Conservation (phyloP, 2,113 vertebrate species). For the Oryzias woworae region DNA sequence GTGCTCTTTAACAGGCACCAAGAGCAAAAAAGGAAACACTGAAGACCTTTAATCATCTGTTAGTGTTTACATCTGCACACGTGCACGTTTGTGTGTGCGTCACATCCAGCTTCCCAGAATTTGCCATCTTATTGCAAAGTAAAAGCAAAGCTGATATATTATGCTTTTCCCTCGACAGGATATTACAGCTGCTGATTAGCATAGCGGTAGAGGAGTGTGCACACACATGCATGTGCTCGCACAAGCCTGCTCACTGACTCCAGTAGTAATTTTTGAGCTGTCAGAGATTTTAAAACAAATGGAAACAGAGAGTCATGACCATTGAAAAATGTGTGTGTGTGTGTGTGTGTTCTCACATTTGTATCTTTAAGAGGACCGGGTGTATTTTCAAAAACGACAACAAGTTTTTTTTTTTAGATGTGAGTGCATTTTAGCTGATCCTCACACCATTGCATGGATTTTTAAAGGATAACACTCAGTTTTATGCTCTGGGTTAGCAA, state of each 20-base stretch:
- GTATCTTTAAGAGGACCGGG: too few relatives aligned
- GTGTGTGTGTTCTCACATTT: neutral
- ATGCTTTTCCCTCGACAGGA: slow-evolving; percentile 47
- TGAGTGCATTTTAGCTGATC: too few relatives aligned
- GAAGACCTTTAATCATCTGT: too few relatives aligned
- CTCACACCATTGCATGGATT: too few relatives aligned
- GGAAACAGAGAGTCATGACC: neutral
- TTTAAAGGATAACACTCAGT: too few relatives aligned
- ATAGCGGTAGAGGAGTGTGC: slow-evolving; percentile 23
- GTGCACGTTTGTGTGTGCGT: slow-evolving; percentile 1
- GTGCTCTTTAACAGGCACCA: neutral
- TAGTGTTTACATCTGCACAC: slow-evolving; percentile 1
- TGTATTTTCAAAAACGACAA: too few relatives aligned
- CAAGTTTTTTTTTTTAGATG: too few relatives aligned
- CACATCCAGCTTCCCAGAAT: slow-evolving; percentile 13
- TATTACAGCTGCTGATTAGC: slow-evolving; percentile 60
- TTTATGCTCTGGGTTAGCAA: too few relatives aligned
- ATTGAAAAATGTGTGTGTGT: neutral
- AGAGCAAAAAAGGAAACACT: too few relatives aligned
- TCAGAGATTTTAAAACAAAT: neutral
- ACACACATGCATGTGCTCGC: neutral
- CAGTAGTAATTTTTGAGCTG: slow-evolving; percentile 5
- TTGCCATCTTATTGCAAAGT: slow-evolving; percentile 44
- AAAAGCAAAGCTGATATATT: slow-evolving; percentile 59
- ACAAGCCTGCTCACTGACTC: neutral